These are phyloP conservation scores for Athetis lepigone DNA, from an alignment of 2,888 invertebrate species.

Conservation along the genomic window DNA sequence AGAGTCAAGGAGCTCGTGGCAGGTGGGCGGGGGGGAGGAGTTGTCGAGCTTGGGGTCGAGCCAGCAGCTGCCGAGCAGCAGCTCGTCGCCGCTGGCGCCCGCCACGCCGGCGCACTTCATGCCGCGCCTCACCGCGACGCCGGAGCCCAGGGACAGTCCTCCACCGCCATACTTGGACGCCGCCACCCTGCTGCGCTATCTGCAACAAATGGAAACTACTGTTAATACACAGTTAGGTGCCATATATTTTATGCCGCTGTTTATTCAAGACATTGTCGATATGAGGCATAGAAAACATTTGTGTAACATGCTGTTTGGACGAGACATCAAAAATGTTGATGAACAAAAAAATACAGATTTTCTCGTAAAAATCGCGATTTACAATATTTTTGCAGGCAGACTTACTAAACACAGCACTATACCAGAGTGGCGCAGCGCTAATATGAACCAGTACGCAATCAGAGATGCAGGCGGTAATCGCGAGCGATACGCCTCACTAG, in stretches of 20 bases:
- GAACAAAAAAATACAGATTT: too few relatives aligned
- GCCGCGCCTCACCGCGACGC: constrained; percentile 87
- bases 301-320: too few relatives aligned
- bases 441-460: constrained; percentile 63
- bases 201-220: constrained; percentile 72
- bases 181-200: constrained; percentile 88
- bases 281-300: too few relatives aligned
- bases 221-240: constrained; percentile 31
- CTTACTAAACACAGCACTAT: background rate
- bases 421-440: constrained; percentile 33
- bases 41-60: constrained; percentile 91
- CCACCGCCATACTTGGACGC: constrained; percentile 89
- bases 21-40: constrained; percentile 82
- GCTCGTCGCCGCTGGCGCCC: constrained; percentile 91
- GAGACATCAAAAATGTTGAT: too few relatives aligned
- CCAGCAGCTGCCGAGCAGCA: constrained; percentile 94
- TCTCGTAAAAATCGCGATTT: too few relatives aligned
- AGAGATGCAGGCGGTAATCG: constrained; percentile 63
- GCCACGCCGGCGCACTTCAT: constrained; percentile 91
- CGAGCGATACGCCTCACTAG: constrained; percentile 77
- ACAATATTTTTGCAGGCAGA: background rate
- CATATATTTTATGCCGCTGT: too few relatives aligned
- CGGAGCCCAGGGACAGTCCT: constrained; percentile 85
- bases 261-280: too few relatives aligned
- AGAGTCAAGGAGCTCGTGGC: constrained; percentile 93